phyloP scores from a whole-genome alignment of 2,888 invertebrate genomes.

The Morpho deidamia region DNA sequence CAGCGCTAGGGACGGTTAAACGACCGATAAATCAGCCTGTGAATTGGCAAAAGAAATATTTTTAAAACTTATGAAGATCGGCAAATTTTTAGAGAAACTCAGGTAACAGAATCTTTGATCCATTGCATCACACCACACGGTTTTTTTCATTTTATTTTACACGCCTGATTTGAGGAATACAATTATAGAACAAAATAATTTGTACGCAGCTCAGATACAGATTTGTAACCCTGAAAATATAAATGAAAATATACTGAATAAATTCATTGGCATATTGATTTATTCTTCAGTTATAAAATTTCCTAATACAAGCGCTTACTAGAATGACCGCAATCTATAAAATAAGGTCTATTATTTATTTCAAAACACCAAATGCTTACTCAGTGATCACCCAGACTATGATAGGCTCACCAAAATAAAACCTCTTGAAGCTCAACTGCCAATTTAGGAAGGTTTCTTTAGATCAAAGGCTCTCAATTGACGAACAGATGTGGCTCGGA shows the following conservation, averaged over 20 bases:
- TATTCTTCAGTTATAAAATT: constrained; percentile 33
- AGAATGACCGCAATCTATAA: constrained; percentile 32
- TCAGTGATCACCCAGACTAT: constrained; percentile 30
- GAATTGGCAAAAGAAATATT: constrained; percentile 37
- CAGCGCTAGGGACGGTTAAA: constrained; percentile 34
- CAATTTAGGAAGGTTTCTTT: constrained; percentile 30
- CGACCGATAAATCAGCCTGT: no score
- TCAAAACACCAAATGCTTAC: constrained; percentile 29
- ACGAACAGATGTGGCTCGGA: constrained; percentile 40
- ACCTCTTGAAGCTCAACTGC: constrained; percentile 27
- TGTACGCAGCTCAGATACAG: constrained; percentile 35
- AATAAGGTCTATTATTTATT: constrained; percentile 33
- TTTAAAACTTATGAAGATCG: constrained; percentile 34
- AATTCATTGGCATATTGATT: constrained; percentile 35
- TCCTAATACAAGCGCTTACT: constrained; percentile 33
- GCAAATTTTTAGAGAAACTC: constrained; percentile 35
- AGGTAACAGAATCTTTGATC: constrained; percentile 31
- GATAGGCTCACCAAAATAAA: constrained; percentile 32
- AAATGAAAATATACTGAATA: constrained; percentile 34
- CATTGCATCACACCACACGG: constrained; percentile 34
- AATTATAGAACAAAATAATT: constrained; percentile 35
- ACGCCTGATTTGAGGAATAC: constrained; percentile 32
- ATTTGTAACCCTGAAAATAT: constrained; percentile 34
- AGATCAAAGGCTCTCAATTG: constrained; percentile 34
- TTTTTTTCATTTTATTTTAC: constrained; percentile 36